phyloP scores from a whole-genome alignment of 2,888 invertebrate species.

The Metellina segmentata region DNA sequence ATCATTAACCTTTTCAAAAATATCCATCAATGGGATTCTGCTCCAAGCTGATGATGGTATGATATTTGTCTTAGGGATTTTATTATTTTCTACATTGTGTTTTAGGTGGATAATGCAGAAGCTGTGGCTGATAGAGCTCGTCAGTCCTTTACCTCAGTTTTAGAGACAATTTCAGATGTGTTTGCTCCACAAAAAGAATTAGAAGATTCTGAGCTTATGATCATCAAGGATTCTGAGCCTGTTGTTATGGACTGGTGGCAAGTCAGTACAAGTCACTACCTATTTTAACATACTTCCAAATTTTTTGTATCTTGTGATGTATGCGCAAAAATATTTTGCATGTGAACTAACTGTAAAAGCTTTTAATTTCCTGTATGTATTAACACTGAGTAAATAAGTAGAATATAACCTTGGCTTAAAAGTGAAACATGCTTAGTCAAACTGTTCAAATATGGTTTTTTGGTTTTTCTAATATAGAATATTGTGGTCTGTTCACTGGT shows the following conservation, averaged over 20 bases:
- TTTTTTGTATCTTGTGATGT: neutral
- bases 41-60: no score
- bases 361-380: no score
- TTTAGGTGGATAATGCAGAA: conserved; percentile 86
- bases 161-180: conserved; percentile 87
- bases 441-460: neutral
- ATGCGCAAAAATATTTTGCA: no score
- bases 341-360: no score
- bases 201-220: conserved; percentile 86
- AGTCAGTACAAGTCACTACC: conserved; percentile 79
- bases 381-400: no score
- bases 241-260: conserved; percentile 85
- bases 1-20: no score
- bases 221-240: conserved; percentile 86
- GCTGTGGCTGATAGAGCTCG: conserved; percentile 88
- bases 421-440: neutral
- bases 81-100: no score
- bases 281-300: neutral
- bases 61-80: no score
- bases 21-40: no score
- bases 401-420: no score
- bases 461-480: neutral
- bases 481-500: no score
- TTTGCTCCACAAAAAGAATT: conserved; percentile 85
- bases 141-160: conserved; percentile 87